Base-by-base conservation (phyloP, 1,140 invertebrate genomes). In the Drosophila equinoxialis region DNA sequence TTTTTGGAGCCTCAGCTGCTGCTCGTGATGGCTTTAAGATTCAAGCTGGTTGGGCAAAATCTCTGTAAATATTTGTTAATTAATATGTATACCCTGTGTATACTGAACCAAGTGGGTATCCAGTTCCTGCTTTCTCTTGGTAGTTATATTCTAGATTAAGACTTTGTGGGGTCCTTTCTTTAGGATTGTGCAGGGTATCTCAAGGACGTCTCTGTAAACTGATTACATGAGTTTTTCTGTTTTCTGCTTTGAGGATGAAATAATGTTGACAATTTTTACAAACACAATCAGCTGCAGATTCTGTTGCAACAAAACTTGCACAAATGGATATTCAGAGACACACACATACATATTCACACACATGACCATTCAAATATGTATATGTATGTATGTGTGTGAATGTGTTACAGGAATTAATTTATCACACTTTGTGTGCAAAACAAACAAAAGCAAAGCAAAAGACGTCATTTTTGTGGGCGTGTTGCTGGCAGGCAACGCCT, bases 221-320 rank as follows among this genome's bases (percentile, higher is more conserved):
- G n/a, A 14, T 51, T 51, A 3, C 10, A 51, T 11, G 10, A 51
- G 1, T 51, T 51, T 51, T 51, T 20, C 45, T 51, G 45, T 11
- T 51, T 51, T 51, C 45, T 23, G 8, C 6, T 2, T 51, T 68
- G 58, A 62, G 42, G 35, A 77, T 71, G 41, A 77, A 73, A 65
- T 78, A 78, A 79, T 79, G 69, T 64, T 79, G 69, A 79, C 75
- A 68, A 71, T 73, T 73, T 78, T 78, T 60, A 73, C 39, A 65
- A 68, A 60, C 59, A 77, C 54, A 72, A 78, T 78, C 75, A 78
- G 64, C 60, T 59, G 23, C 57, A 59, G 57, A 39, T 20, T 33
- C 33, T 20, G 33, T 6, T 59, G 57, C 33, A 59, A 23, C 17
- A 20, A 51, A 70, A 41, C 51, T n/a, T 14, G 60, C 39, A 75